Conservation (phyloP, 2,113 vertebrate genomes). For the Notothenia rossii region DNA sequence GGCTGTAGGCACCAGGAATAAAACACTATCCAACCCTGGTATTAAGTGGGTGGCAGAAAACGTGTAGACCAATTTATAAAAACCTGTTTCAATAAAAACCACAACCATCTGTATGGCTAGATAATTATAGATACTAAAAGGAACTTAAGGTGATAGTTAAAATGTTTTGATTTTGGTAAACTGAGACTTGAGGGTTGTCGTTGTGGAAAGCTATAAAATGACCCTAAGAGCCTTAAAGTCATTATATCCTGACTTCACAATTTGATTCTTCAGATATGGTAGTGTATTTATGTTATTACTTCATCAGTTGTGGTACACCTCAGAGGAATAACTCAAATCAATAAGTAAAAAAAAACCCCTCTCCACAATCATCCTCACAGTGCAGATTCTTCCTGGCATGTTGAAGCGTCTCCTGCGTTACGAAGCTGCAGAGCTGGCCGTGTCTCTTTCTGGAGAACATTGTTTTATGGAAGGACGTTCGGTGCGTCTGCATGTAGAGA, state of each 20-base stretch:
- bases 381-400: no score
- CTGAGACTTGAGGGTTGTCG: no score
- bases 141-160: not conserved
- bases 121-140: not conserved
- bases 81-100: not conserved
- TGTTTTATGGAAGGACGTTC: not conserved
- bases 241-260: not conserved
- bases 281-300: slow-evolving; percentile 1
- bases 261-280: not conserved
- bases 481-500: not conserved
- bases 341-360: not conserved
- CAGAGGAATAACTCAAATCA: not conserved
- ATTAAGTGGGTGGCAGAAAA: no score
- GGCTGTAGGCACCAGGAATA: not conserved
- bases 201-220: no score
- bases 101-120: no score
- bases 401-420: not conserved
- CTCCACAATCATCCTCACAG: no score
- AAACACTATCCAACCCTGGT: not conserved
- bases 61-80: not conserved
- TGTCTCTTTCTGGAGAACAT: not conserved
- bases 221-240: not conserved
- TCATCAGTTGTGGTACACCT: not conserved
- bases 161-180: not conserved
- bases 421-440: slow-evolving; percentile 3